phyloP scores from a whole-genome alignment of 2,888 invertebrate species.

The Autographa pulchrina region DNA sequence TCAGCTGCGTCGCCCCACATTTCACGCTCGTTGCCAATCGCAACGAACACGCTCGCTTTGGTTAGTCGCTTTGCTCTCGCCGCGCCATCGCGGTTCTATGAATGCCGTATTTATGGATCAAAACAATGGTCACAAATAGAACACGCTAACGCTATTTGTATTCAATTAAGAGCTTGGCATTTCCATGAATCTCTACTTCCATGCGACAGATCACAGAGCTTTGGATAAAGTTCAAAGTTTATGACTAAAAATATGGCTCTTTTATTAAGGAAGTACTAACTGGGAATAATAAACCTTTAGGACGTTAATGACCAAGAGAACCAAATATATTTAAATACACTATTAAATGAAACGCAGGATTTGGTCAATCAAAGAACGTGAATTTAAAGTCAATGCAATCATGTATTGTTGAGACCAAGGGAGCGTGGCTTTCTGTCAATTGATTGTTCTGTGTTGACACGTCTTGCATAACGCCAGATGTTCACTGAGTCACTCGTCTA shows the following conservation, averaged over 20 bases:
- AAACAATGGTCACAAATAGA: slow-evolving; percentile 68
- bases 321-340: background rate
- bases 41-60: slow-evolving; percentile 71
- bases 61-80: slow-evolving; percentile 61
- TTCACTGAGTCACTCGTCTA: slow-evolving; percentile 74
- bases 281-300: background rate
- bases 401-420: slow-evolving; percentile 8
- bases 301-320: background rate
- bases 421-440: slow-evolving; percentile 34
- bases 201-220: slow-evolving; percentile 29
- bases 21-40: slow-evolving; percentile 80
- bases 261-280: slow-evolving; percentile 3
- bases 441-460: slow-evolving; percentile 39
- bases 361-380: background rate
- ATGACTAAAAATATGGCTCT: slow-evolving; percentile 30
- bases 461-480: slow-evolving; percentile 78
- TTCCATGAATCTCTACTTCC: slow-evolving; percentile 59
- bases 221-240: slow-evolving; percentile 45
- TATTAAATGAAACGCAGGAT: background rate
- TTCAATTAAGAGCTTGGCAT: slow-evolving; percentile 62
- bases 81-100: slow-evolving; percentile 54
- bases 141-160: slow-evolving; percentile 59
- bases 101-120: slow-evolving; percentile 67
- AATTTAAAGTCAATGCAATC: background rate
- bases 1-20: slow-evolving; percentile 84